Evolutionary conservation across 2,888 invertebrate species (phyloP), one percentile per base, ranked within the genome.

Genomic region (Tenthredo livida): DNA sequence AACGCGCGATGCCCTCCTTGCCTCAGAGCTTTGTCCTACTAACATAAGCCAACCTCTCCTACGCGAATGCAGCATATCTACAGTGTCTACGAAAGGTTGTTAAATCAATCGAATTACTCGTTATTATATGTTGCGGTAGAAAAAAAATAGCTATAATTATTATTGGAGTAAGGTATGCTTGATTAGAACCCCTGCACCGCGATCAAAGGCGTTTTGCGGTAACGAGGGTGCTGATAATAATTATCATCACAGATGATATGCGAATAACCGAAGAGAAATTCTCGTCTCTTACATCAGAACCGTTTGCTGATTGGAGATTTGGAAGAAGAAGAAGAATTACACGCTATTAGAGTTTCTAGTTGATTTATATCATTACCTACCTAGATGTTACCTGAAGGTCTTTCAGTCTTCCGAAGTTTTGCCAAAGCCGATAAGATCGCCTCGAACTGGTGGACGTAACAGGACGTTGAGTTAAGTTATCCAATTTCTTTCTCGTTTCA

Each of bases 121-220:
- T 73, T 43, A 37, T 73, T 10, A 73, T 29, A 29, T 2, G 29
- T 29, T 29, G 29, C 40, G 9, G 33, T 67, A 33, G 15, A n/a
- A 12, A 33, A 67, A 67, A 17, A 67, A 33, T 12, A 10, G 0
- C 67, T 21, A 15, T 10, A 73, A 9, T n/a, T 6, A 21, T 43
- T 12, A 73, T 21, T n/a, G 6, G 54, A 54, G 10, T 17, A 10
- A 77, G 29, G 4, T 54, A 7, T n/a, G 54, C n/a, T 54, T 21
- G 77, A 77, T 77, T 77, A 21, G 54, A 77, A 54, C 33, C 50
- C 17, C 50, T 54, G 54, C n/a, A 29, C 77, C 10, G 54, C 50
- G 29, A 77, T 77, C 77, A 77, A 77, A 54, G 77, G 40, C 29
- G 9, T 43, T 21, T 43, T 40, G 43, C n/a, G 25, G 10, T 21